Evolutionary conservation across 1,140 invertebrate genomes (phyloP), one percentile per base, ranked within the genome.

Genomic region (Ips nitidus): DNA sequence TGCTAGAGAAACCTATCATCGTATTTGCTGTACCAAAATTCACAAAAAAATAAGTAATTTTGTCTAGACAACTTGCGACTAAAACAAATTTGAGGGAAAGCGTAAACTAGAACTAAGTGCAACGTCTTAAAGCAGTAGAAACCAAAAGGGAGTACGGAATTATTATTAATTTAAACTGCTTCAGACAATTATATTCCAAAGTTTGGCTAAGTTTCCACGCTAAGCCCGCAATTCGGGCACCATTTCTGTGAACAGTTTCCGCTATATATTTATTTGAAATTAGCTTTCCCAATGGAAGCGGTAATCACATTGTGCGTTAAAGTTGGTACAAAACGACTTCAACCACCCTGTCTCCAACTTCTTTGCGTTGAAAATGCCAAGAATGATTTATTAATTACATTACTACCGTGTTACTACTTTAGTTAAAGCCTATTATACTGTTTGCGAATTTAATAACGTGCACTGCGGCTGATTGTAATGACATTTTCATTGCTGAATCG

Each of bases 121-220:
- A 22, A 22, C 22, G 22, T 22, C 22, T 50, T 50, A 22, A 50
- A 3, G 45, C 7, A 22, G 3, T 3, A 50, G 7, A 8, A 50
- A 6, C 45, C 45, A 50, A 50, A 50, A 50, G 45, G 45, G 45
- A 50, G 22, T 50, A 22, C 45, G 45, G 53, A 64, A 64, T 64
- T 53, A 53, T 64, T 64, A 64, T 41, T 53, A 64, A 64, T 64
- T 64, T 64, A 64, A 64, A 64, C 61, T 64, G 61, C 61, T 64
- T 64, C 45, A 64, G 61, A 64, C 61, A 64, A 64, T 64, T 64
- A 52, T 64, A 64, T 64, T 64, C 37, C 37, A 6, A 64, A 64
- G 61, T 64, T 64, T 53, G 37, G 40, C 4, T 8, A 61, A 64
- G 45, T 64, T 64, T 64, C 37, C 47, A 64, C 40, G 47, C 61